Conservation (phyloP, 2,797 vertebrate genomes). For the Perodicticus potto region DNA sequence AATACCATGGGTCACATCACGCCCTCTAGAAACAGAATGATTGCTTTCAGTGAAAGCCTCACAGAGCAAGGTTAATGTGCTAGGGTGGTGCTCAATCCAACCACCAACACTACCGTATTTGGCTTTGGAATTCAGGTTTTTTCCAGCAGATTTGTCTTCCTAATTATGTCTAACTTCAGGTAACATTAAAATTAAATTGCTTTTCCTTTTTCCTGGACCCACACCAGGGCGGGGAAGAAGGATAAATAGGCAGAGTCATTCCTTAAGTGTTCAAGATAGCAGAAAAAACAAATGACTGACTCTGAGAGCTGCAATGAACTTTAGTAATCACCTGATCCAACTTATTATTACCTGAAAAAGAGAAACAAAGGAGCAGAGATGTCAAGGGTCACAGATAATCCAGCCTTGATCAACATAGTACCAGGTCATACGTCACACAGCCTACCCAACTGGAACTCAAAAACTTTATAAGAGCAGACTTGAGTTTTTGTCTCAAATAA, state of each 20-base stretch:
- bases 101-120: neutral
- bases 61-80: neutral
- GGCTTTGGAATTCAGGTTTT: conserved; percentile 45
- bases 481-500: neutral
- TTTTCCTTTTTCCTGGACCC: conserved; percentile 52
- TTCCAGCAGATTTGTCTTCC: conserved; percentile 69
- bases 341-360: neutral
- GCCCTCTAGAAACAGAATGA: conserved; percentile 38
- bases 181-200: conserved; percentile 74
- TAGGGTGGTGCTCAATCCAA: neutral
- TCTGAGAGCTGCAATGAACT: neutral
- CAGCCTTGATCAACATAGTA: neutral
- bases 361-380: neutral
- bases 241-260: neutral
- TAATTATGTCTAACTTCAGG: conserved; percentile 69
- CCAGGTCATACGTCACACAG: neutral
- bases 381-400: neutral
- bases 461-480: neutral
- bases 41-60: conserved; percentile 17
- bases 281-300: neutral
- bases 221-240: neutral
- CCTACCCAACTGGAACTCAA: neutral
- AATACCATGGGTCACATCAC: conserved; percentile 31
- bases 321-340: neutral
- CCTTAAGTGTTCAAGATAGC: neutral